Base-by-base conservation (phyloP, 1,140 invertebrate genomes). In the Drosophila santomea region DNA sequence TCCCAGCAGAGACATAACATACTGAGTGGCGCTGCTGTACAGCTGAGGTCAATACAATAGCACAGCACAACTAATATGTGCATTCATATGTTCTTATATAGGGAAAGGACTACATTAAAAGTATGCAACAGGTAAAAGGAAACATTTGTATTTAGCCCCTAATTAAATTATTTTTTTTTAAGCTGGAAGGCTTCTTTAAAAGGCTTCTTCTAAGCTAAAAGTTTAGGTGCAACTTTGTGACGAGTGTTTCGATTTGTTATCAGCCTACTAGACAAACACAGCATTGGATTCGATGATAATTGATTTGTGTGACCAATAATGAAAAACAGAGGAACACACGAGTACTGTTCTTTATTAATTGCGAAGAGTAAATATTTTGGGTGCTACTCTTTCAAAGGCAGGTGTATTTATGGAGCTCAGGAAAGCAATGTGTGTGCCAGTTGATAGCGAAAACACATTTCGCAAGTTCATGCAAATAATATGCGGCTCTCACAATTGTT, bases 401-500 rank as follows among this genome's bases (percentile, higher is more conserved):
- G 38, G 23, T 58, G 52, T 63, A 58, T 62, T 43, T 62, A 43
- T 62, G 38, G 17, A 23, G 28, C 51, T 1, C 39, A 28, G 52
- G 6, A 32, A 62, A 25, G 14, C 10, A 39, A 23, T 32, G 15
- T 51, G 45, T 32, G 32, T 3, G 10, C 25, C 51, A 32, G 32
- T 32, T 66, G 39, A 71, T 68, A 39, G 35, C 35, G 25, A 38
- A 48, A 54, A 17, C 38, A 39, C n/a, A 57, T 57, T 47, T 68
- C 50, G 36, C 63, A 56, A 35, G 63, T 39, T 15, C n/a, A 57
- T 69, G 50, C 64, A 56, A 69, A 69, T 55, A 25, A 39, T 35
- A 10, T 32, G 7, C 35, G 32, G 39, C 17, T 64, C 47, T 83
- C 60, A 44, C 41, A 79, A 79, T 55, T 66, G 75, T 84, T 80